Base-by-base conservation (phyloP, 2,888 invertebrate species). In the Ommatoiulus sabulosus region DNA sequence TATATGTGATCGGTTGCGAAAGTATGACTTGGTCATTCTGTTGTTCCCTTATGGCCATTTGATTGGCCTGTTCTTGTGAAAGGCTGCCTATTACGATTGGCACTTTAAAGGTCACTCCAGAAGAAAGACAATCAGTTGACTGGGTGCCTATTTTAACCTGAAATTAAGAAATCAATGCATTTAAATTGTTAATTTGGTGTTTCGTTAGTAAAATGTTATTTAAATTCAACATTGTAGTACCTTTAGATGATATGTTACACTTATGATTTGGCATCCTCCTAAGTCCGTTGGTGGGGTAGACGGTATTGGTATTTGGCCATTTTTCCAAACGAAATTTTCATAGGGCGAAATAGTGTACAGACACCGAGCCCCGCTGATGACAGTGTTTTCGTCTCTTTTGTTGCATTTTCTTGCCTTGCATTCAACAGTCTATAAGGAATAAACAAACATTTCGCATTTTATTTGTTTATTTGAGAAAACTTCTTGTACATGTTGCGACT, bases 201-300 rank as follows among this genome's bases (percentile, higher is more conserved):
- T 48, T 48, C 12, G 48, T 48, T 48, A 48, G 8, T 48, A 48
- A 6, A 12, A 6, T 6, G 48, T 3, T 35, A 35, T 48, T 48
- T 48, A 48, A 48, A 48, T 8, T 48, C 10, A 8, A 48, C 12
- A 48, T 12, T 48, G 1, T 72, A 6, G 20, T 87, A 87, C 87
- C 87, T 87, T 48, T 10, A 87, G 10, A 24, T 87, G 44, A 52
- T 87, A 87, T 17, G 87, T 52, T 57, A 52, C 52, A 43, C 48
- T 57, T 48, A 87, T 87, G 17, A 87, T 87, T 48, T 87, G 46
- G 35, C 87, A 46, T 87, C 52, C 87, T 87, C 87, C 87, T 8
- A 87, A 15, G 24, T 87, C 48, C 15, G 87, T 87, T 20, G 87
- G 87, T 87, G 57, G 57, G 7, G 35, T 48, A 15, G 7, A 17